Percentiles rank a stretch among this genome's conserved stretches.
Conservation (phyloP, 2,797 vertebrate species). For the Jordanella pulchra region DNA sequence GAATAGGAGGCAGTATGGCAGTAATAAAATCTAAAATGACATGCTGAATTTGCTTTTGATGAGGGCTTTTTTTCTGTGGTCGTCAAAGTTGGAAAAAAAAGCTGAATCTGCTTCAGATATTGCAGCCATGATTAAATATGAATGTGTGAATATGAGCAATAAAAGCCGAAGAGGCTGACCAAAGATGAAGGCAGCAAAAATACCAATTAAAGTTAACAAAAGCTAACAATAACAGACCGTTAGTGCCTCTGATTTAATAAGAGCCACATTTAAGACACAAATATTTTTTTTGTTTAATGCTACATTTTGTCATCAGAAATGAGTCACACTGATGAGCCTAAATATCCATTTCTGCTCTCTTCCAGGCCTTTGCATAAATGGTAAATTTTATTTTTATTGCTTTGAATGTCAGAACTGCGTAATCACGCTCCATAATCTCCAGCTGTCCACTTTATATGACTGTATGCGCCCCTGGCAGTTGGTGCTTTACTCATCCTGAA, state of each 20-base stretch:
- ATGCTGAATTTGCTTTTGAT: slow-evolving; percentile 3
- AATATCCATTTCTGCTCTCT: slow-evolving; percentile 39
- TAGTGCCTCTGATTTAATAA: slow-evolving; percentile 13
- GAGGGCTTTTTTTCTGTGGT: neutral
- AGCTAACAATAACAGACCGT: neutral
- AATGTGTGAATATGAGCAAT: neutral
- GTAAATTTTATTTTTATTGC: slow-evolving; percentile 49
- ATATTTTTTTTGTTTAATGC: neutral
- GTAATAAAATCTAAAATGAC: slow-evolving; percentile 15
- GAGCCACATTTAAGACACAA: slow-evolving; percentile 18
- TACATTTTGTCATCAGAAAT: slow-evolving; percentile 15
- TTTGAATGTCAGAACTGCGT: slow-evolving; percentile 56
- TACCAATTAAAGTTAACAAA: neutral
- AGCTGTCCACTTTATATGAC: slow-evolving; percentile 50
- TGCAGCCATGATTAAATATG: neutral
- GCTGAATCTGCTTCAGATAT: neutral
- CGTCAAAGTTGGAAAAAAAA: neutral
- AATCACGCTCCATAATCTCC: slow-evolving; percentile 63
- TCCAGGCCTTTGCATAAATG: slow-evolving; percentile 27
- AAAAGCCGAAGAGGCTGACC: neutral
- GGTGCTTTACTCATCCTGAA: slow-evolving; percentile 34
- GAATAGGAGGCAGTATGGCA: neutral
- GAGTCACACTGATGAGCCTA: slow-evolving; percentile 46
- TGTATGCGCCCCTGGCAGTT: slow-evolving; percentile 42
- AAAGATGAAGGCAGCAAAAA: neutral